Evolutionary conservation across 2,888 invertebrate species (phyloP), one percentile per base, ranked within the genome.

Genomic region (Polymixis flavicincta): DNA sequence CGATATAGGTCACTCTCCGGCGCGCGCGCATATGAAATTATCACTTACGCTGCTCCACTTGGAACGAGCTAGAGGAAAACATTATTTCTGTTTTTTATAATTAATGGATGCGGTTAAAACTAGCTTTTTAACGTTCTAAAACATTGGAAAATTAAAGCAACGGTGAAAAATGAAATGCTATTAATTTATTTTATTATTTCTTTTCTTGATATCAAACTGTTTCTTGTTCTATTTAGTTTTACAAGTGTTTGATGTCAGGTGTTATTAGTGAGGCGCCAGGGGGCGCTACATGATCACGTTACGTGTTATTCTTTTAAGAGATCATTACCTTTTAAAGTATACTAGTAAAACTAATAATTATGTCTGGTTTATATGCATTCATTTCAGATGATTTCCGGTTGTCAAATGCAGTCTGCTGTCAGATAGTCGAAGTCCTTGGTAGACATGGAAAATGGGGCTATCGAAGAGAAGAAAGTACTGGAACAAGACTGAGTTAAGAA

Each of bases 11-110:
- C 92, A 89, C 71, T 71, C 78, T 89, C 85, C 83, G 75, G 76
- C 92, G 90, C 92, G 92, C 88, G 92, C 92, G 90, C 90, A 76
- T 80, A 83, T 89, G 87, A 78, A 91, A 92, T 90, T 89, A 92
- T 90, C 90, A 90, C 89, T 88, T 83, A 85, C 74, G 83, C 66
- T 88, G 90, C 74, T 89, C 93, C 89, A 93, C 90, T 92, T 92
- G 90, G 90, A 90, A 72, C 70, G 64, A 83, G 22, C 80, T 81
- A 85, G 67, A 66, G 48, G 63, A 83, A 74, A 80, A 78, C 80
- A 74, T 79, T 79, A 76, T 78, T 86, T 84, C 75, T 82, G 74
- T 78, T 80, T 73, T 71, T 61, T 54, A 66, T 71, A 82, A 85
- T 80, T 79, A 78, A 84, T 82, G 64, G 79, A 28, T 54, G 25